Evolutionary conservation across 2,888 invertebrate species (phyloP), one percentile per base, ranked within the genome.

Genomic region (Steinernema hermaphroditum): DNA sequence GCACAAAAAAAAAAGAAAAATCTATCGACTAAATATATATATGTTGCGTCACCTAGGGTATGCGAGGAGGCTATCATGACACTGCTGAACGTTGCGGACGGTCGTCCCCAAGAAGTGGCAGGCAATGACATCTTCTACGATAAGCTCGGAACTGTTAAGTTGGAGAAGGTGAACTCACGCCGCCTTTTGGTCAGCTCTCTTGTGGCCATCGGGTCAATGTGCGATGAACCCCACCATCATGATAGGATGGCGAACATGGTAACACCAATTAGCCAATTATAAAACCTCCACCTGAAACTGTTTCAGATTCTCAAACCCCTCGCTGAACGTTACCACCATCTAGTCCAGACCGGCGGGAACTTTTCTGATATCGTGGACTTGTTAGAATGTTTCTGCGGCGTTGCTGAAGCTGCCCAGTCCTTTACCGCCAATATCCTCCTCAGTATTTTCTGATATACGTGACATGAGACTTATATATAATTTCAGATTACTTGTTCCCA

Each of bases 101-200:
- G 73, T 29, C 73, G 78, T 12, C 68, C 78, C n/a, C 34, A 74
- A 44, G 70, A 69, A 12, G 29, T 80, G 19, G 76, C 76, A 14
- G 57, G 68, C 12, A 75, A 70, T 37, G 71, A 74, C 27, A 32
- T 81, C 34, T 49, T 78, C 32, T 78, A 79, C 71, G 69, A 68
- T 24, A 44, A 71, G 29, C 72, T 78, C 9, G 41, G 68, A 0
- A 19, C 29, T 0, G 37, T 78, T 29, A 69, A 62, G n/a, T 44
- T 78, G 49, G 74, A 72, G 69, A 70, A 72, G 0, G 89, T 90
- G 24, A 86, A 88, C 37, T 90, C 91, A 1, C 90, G 91, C 77
- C 89, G 91, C 72, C 91, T 91, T 70, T 87, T 94, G 29, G 92
- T 92, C 86, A 90, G 91, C 81, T 92, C 92, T 0, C 91, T 93